Evolutionary conservation across 2,113 vertebrate genomes (phyloP), one percentile per base, ranked within the genome.

Genomic region (Sander vitreus): DNA sequence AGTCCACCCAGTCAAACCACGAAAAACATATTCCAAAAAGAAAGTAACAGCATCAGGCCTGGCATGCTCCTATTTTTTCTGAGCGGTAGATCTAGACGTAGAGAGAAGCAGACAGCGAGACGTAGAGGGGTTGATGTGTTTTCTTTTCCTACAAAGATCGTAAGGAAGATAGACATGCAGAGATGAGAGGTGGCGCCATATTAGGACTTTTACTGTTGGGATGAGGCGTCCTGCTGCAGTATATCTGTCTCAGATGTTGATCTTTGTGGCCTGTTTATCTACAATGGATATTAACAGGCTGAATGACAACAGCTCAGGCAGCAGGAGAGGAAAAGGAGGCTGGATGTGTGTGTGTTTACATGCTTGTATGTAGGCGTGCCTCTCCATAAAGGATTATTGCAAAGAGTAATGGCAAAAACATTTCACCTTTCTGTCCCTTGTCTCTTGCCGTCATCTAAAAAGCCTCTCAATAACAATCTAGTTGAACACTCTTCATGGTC

Each of bases 221-320:
- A 60, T 39, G 85, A 88, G 33, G 75, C 73, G 1, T 84, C 84
- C 85, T 58, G 81, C 84, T 90, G 91, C 62, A 50, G 85, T 92
- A 87, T 92, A 93, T 94, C 90, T 93, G 85, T 87, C 92, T 78
- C 77, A 76, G 87, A 91, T 89, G 89, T 91, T 75, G 89, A 91
- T 94, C 87, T 92, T 93, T 88, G 93, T 72, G 90, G 88, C 84
- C 66, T 81, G 76, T 93, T 93, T 93, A 88, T 95, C 91, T 90
- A 90, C 72, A 72, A 71, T 0, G 48, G 78, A 83, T 87, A 92
- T 92, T 88, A 91, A 81, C 86, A 84, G 78, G 73, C 39, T 51
- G 81, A 77, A 53, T 71, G 78, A 79, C 83, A 85, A 67, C 69
- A 50, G 58, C 76, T 75, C 71, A 62, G 43, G 12, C 51, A 39